Conservation (phyloP, 2,113 vertebrate genomes). For the Ceyx margarethae region DNA sequence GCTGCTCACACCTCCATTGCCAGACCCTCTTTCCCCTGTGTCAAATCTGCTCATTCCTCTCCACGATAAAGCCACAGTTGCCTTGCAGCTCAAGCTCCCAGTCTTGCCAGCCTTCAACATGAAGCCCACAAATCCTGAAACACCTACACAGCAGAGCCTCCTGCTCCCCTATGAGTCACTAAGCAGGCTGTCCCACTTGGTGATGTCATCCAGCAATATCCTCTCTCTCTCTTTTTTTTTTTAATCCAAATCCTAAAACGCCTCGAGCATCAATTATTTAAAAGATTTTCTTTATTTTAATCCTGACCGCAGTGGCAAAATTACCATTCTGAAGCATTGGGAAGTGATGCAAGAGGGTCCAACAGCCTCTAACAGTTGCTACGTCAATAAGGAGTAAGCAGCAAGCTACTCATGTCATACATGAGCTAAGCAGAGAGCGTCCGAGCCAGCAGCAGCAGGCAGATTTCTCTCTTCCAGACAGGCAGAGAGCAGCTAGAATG, state of each 20-base stretch:
- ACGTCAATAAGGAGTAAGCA: constrained; percentile 29
- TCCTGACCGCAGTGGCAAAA: constrained; percentile 33
- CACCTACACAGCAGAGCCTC: constrained; percentile 64
- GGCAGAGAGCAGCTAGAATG: constrained; percentile 51
- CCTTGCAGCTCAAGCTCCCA: constrained; percentile 43
- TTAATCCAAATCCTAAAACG: background rate
- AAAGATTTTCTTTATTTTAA: constrained; percentile 54
- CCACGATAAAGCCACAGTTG: background rate
- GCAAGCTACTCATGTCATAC: constrained; percentile 8
- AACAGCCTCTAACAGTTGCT: background rate
- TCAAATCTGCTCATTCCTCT: background rate
- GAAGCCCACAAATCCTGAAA: constrained; percentile 58
- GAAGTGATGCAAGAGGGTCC: constrained; percentile 35
- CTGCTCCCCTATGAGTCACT: constrained; percentile 65
- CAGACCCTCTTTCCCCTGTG: background rate
- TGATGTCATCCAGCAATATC: constrained; percentile 47
- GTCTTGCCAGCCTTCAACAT: constrained; percentile 38
- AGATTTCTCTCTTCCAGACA: background rate
- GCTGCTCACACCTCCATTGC: constrained; percentile 20
- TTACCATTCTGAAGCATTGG: constrained; percentile 6
- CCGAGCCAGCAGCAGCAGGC: constrained; percentile 5
- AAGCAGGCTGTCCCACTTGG: constrained; percentile 41
- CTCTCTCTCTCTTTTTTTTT: background rate
- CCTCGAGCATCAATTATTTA: constrained; percentile 39
- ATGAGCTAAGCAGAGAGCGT: constrained; percentile 36